Evolutionary conservation across 2,888 invertebrate genomes (phyloP), one percentile per base, ranked within the genome.

Genomic region (Escarpia spicata): DNA sequence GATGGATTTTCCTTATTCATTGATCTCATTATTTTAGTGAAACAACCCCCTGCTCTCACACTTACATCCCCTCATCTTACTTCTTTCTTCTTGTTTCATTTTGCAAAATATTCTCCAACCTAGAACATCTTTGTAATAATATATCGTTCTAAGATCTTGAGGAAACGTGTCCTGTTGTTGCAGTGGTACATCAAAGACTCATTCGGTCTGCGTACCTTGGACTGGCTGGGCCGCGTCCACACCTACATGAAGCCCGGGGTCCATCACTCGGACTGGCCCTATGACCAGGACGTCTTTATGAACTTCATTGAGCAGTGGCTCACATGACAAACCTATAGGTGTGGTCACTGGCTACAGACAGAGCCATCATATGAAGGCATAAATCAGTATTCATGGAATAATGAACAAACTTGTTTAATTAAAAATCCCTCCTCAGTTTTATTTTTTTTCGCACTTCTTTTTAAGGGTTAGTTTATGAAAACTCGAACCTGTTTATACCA

Each of bases 121-220:
- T 10, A 9, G 1, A 45, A 6, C 2, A 45, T 45, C 45, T 45
- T 45, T 10, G 37, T 37, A 37, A 45, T 45, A 6, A 45, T 45
- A 45, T 45, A 45, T 45, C 45, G 2, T 45, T 2, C 6, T 45
- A 10, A 45, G 45, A 45, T 45, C 8, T 45, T 45, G 10, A 45
- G 10, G 45, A 45, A 10, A 45, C 8, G 10, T 10, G 45, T 45
- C 9, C 52, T 12, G 9, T 12, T 75, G 19, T n/a, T 75, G 2
- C 75, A 75, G 75, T 75, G 75, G 75, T 75, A 75, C n/a, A 26
- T 75, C 75, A 75, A 75, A n/a, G 75, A 75, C 75, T 75, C 75
- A 3, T 75, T 75, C 19, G 75, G 75, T n/a, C 75, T 75, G 75
- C 75, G 75, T 26, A 75, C 75, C 75, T n/a, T 75, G 26, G 19